These are phyloP conservation scores for Drosophila albomicans DNA, from an alignment of 1,140 invertebrate species.

Conservation along the genomic window DNA sequence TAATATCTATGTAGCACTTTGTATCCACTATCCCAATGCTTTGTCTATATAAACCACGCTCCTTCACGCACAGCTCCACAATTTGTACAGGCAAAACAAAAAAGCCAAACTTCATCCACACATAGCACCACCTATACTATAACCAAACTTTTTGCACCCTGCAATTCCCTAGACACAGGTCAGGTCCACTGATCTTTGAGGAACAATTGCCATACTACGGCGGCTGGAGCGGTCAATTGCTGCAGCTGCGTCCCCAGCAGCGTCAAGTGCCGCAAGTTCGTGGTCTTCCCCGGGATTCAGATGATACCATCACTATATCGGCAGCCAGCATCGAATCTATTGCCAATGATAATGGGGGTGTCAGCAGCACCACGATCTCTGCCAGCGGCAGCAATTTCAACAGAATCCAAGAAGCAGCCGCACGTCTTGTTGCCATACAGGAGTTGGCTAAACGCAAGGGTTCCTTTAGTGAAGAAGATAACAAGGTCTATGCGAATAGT, in stretches of 20 bases:
- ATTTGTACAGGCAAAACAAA: constrained; percentile 38
- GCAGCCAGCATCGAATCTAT: constrained; percentile 72
- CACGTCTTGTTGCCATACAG: constrained; percentile 85
- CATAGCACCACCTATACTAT: constrained; percentile 37
- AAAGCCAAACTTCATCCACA: constrained; percentile 3
- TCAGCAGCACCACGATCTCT: constrained; percentile 56
- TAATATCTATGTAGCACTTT: constrained; percentile 60
- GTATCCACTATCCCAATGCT: constrained; percentile 17
- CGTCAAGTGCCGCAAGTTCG: constrained; percentile 52
- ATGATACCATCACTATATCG: constrained; percentile 70
- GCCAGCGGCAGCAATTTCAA: constrained; percentile 77
- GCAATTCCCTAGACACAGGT: constrained; percentile 69
- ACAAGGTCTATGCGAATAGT: constrained; percentile 85
- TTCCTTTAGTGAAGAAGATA: constrained; percentile 84
- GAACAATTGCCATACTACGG: constrained; percentile 87
- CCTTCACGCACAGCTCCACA: constrained; percentile 13
- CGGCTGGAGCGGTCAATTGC: constrained; percentile 86
- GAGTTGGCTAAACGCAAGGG: constrained; percentile 85
- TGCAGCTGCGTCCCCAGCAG: constrained; percentile 66
- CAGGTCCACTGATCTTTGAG: constrained; percentile 63
- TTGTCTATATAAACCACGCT: constrained; percentile 25
- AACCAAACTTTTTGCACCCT: constrained; percentile 77
- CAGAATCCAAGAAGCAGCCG: constrained; percentile 85
- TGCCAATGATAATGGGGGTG: constrained; percentile 55
- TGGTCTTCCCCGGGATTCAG: constrained; percentile 47